A percentile compares a stretch with the other conserved stretches of the same genome.
These are phyloP conservation scores for Podilymbus podiceps DNA, from an alignment of 2,113 vertebrate genomes.

Conservation along the genomic window DNA sequence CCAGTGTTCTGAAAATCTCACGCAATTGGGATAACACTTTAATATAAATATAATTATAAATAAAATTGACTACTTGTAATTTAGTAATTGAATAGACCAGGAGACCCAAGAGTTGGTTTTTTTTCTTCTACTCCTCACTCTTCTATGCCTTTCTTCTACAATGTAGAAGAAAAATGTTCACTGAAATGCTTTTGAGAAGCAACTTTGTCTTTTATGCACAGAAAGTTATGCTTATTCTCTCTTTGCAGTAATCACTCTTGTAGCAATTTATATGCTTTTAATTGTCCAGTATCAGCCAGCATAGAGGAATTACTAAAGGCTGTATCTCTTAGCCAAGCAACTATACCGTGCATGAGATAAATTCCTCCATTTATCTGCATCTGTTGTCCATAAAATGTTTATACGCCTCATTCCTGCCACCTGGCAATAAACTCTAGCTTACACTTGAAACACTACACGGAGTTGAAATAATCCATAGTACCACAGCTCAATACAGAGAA, in stretches of 20 bases:
- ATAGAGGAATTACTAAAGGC: constrained; percentile 16
- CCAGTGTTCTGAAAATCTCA: background rate
- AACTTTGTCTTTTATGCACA: background rate
- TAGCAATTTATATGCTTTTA: constrained; percentile 17
- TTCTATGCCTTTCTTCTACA: background rate
- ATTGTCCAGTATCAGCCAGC: constrained; percentile 4
- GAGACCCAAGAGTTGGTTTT: background rate
- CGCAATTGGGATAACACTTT: background rate
- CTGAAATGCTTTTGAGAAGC: background rate
- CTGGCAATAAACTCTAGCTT: constrained; percentile 67
- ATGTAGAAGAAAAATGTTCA: background rate
- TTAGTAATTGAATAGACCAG: background rate
- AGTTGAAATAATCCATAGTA: constrained; percentile 46
- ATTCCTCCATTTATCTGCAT: constrained; percentile 67
- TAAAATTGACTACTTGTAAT: background rate
- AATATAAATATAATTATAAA: background rate
- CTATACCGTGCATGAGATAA: constrained; percentile 21
- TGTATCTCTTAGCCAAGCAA: constrained; percentile 30
- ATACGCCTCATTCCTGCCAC: constrained; percentile 65
- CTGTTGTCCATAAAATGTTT: constrained; percentile 76
- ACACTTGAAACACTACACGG: constrained; percentile 54
- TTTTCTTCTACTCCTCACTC: background rate
- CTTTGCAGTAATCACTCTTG: background rate
- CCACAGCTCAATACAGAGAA: background rate
- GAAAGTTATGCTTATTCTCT: background rate